Conservation (phyloP, 1,140 invertebrate genomes). For the Apolygus lucorum region DNA sequence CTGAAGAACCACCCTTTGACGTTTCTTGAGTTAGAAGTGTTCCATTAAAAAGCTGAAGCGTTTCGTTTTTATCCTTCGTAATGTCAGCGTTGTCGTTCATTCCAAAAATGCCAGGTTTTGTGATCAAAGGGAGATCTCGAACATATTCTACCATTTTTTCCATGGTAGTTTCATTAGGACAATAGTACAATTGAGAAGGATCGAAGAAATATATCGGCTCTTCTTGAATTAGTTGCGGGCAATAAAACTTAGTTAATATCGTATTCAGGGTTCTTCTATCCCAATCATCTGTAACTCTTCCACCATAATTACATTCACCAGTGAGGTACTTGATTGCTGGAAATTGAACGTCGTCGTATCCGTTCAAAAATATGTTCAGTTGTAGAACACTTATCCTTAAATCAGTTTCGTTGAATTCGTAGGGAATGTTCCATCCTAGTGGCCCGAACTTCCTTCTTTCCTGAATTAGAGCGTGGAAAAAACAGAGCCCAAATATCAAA, state of each 20-base stretch:
- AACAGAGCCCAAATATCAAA: conserved; percentile 80
- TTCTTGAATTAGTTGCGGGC: conserved; percentile 37
- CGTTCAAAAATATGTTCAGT: conserved; percentile 79
- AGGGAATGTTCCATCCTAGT: conserved; percentile 90
- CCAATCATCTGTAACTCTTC: conserved; percentile 90
- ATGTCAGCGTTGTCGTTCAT: conserved; percentile 93
- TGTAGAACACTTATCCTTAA: conserved; percentile 79
- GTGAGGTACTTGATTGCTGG: conserved; percentile 83
- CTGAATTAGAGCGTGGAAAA: conserved; percentile 89
- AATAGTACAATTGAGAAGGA: conserved; percentile 55
- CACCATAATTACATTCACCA: conserved; percentile 95
- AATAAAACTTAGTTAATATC: conserved; percentile 74
- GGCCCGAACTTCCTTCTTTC: conserved; percentile 87
- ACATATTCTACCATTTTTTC: conserved; percentile 69
- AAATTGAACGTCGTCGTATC: conserved; percentile 76
- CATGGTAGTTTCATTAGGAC: conserved; percentile 64
- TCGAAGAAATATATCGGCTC: conserved; percentile 41
- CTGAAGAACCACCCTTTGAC: conserved; percentile 36
- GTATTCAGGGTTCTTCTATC: conserved; percentile 80
- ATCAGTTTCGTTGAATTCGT: conserved; percentile 95
- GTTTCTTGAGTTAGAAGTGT: conserved; percentile 69
- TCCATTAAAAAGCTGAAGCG: conserved; percentile 65
- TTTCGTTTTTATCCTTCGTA: conserved; percentile 85
- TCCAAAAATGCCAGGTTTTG: conserved; percentile 79
- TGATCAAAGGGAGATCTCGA: conserved; percentile 64